Base-by-base conservation (phyloP, 2,113 vertebrate species). In the Oophaga pumilio region DNA sequence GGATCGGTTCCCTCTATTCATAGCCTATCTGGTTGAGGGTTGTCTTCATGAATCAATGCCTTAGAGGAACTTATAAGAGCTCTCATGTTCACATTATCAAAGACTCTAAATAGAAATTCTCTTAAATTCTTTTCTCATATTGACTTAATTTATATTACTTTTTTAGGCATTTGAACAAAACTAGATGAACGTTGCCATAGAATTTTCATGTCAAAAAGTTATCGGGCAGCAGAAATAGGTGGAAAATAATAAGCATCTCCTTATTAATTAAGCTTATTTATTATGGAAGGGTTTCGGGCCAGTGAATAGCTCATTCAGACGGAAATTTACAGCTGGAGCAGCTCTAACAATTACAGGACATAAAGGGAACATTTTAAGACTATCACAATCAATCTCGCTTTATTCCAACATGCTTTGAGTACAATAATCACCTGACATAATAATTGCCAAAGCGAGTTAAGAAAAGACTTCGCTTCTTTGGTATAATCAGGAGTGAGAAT, bases 391-490 rank as follows among this genome's bases (percentile, higher is more conserved):
- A 84, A 69, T 87, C 85, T 69, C 13, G 85, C 85, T 90, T 91
- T 83, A 84, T 92, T 91, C 66, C 62, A 89, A 15, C 78, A 60
- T 85, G 88, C 82, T 89, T 83, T 77, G 86, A 91, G 91, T 90
- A 79, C 77, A 73, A 90, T 91, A 90, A 90, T 91, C 90, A 90
- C 90, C 81, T 90, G 89, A 84, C 86, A 84, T 82, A 85, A 88
- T 90, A 90, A 90, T 89, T 89, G 90, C 90, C 89, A 92, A 84
- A 89, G 89, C 87, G 33, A 12, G 89, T 91, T 90, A 90, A 89
- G 87, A 89, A 89, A 90, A 90, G 62, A 71, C 50, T 89, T 87
- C 82, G 87, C 89, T 89, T 84, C 89, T 90, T 91, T 88, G 89
- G 89, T 82, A 59, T 91, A 90, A 92, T 91, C 91, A 90, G 64